Evolutionary conservation across 2,888 invertebrate species (phyloP), one percentile per base, ranked within the genome.

Genomic region (Cataglyphis albicans): DNA sequence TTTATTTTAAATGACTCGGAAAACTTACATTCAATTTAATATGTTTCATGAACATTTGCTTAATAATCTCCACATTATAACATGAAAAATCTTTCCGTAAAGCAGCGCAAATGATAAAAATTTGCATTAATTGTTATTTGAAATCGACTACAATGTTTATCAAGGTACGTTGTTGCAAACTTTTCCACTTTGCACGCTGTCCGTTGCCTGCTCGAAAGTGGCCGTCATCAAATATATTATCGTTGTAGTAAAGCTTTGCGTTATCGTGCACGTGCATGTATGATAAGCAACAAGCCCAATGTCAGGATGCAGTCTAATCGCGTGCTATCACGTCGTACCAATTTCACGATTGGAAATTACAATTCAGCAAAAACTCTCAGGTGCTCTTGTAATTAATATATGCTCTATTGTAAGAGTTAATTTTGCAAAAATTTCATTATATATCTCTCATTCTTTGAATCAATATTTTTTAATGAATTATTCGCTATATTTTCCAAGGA

Each of bases 241-340:
- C 57, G 35, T 72, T n/a, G 59, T 63, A 29, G 44, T 68, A 55
- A 65, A 81, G 55, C 63, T n/a, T 44, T 57, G 52, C 63, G 67
- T 86, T 89, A 89, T 89, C 87, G 32, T 65, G 61, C 85, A 89
- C 86, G 85, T 85, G 89, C 57, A 44, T 44, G 35, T 6, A 21
- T 21, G 85, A 89, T 89, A 89, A 85, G 64, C 38, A 35, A 35
- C 9, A 32, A 18, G 29, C 5, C 87, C 87, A 89, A 88, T 88
- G 87, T 87, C 82, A 84, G 88, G 67, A 83, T 87, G 84, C 78
- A 75, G 63, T 52, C 59, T 80, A 84, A 88, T 89, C 85, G 55
- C 25, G 25, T 35, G n/a, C 7, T 52, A 61, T 68, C 61, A 57
- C 65, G 85, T 87, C 84, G 70, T 15, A 59, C 57, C 29, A 52